Evolutionary conservation across 2,888 invertebrate genomes (phyloP).

Genomic region (Caenorhabditis imperialis): DNA sequence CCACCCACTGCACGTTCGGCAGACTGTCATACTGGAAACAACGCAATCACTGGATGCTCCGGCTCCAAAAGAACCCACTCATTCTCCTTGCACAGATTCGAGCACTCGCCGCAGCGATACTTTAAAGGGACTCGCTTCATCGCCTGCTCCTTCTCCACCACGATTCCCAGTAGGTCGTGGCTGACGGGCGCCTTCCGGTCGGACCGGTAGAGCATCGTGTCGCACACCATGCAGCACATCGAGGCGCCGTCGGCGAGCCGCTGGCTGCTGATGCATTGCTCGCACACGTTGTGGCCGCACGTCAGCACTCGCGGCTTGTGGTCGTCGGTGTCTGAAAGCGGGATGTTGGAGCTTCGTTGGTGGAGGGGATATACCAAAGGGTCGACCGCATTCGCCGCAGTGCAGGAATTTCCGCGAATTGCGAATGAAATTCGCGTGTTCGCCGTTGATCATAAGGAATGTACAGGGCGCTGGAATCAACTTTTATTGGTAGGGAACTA

Average conservation of each 20-base stretch:
- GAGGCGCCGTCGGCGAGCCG: not conserved
- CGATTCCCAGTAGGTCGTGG: conserved; percentile 14
- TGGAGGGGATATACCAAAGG: conserved; percentile 2
- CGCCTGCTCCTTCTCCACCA: conserved; percentile 3
- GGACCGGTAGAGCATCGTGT: not conserved
- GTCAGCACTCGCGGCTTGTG: conserved; percentile 1
- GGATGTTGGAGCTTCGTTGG: not conserved
- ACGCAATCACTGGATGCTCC: not conserved
- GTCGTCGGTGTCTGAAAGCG: conserved; percentile 9
- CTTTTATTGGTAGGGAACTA: too few species aligned
- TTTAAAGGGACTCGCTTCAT: conserved; percentile 2
- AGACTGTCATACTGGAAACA: conserved; percentile 22
- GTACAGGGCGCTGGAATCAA: too few species aligned
- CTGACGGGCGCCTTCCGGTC: conserved; percentile 1
- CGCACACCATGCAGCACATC: conserved; percentile 1
- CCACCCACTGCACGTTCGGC: conserved; percentile 22
- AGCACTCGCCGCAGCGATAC: conserved; percentile 7
- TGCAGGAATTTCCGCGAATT: conserved; percentile 12
- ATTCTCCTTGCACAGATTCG: not conserved
- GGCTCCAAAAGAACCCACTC: not conserved
- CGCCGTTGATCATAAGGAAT: conserved; percentile 5
- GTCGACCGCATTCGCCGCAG: conserved; percentile 12
- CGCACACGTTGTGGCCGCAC: conserved; percentile 17
- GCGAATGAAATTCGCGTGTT: conserved; percentile 12
- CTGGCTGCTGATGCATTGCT: conserved; percentile 1